Evolutionary conservation across 2,888 invertebrate species (phyloP), one percentile per base, ranked within the genome.

Genomic region (Lasiommata megera): DNA sequence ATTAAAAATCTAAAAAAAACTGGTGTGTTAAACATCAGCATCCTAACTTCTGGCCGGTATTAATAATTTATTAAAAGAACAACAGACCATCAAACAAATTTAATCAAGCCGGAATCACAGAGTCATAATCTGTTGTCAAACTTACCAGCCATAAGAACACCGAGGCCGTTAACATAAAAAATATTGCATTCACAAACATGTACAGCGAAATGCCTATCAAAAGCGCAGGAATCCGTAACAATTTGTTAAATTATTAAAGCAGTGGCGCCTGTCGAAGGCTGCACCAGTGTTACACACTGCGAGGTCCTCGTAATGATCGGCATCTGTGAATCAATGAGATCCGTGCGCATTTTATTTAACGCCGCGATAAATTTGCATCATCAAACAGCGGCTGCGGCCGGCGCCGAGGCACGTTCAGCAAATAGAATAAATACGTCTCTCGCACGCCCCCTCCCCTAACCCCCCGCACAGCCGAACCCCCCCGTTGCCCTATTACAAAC

Each of bases 361-460:
- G 79, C 76, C 76, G 77, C 82, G 80, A 88, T 88, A 86, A 86
- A 88, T 88, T 89, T 88, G 85, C 88, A 89, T 90, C 82, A 78
- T 79, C 84, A 87, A 89, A 87, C 83, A 86, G 81, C 73, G 79
- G 70, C 82, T 79, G 79, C 77, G 77, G 78, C 77, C 77, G 77
- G 78, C 77, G 75, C 72, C 74, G 80, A 76, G 74, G 86, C 89
- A 89, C 89, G 88, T 88, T 88, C 88, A 71, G 76, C 81, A 88
- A 88, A 89, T 88, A 87, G 82, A 88, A 85, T 88, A 84, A 88
- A 87, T 88, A 86, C 80, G 79, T 72, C 74, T 76, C 75, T 77
- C 77, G 74, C 76, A 74, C n/a, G n/a, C n/a, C 70, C 73, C 73
- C 67, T 69, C 71, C 67, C 71, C 16, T 14, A 8, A 3, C 18